Evolutionary conservation across 2,888 invertebrate species (phyloP).

Genomic region (Hypsopygia costalis): DNA sequence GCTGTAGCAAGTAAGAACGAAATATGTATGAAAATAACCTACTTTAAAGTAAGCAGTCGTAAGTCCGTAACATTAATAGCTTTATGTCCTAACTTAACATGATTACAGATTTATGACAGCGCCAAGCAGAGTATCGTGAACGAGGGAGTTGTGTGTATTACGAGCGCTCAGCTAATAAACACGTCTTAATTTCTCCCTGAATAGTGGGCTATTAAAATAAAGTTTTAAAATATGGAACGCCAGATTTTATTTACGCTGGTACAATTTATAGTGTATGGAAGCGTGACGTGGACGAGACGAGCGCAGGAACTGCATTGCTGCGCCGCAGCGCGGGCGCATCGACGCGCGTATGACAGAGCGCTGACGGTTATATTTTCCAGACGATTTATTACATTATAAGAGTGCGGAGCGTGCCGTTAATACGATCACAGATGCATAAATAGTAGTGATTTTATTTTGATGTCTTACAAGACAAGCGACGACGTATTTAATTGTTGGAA

Average conservation of each 20-base stretch:
- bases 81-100: slow-evolving; percentile 42
- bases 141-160: slow-evolving; percentile 67
- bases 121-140: slow-evolving; percentile 55
- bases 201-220: slow-evolving; percentile 76
- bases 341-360: slow-evolving; percentile 70
- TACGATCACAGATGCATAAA: slow-evolving; percentile 74
- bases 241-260: slow-evolving; percentile 71
- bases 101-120: slow-evolving; percentile 59
- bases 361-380: slow-evolving; percentile 78
- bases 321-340: slow-evolving; percentile 37
- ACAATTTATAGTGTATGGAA: slow-evolving; percentile 67
- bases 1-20: too few species aligned
- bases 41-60: background rate
- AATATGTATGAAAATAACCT: slow-evolving; percentile 24
- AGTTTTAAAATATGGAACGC: slow-evolving; percentile 76
- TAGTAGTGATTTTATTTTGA: slow-evolving; percentile 78
- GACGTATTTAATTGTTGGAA: slow-evolving; percentile 72
- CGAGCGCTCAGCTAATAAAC: slow-evolving; percentile 72
- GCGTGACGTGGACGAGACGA: slow-evolving; percentile 38
- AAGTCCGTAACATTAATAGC: slow-evolving; percentile 25
- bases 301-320: slow-evolving; percentile 19
- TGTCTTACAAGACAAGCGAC: slow-evolving; percentile 75
- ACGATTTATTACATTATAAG: slow-evolving; percentile 79
- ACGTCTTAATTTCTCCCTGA: slow-evolving; percentile 76
- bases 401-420: slow-evolving; percentile 67